Evolutionary conservation across 2,888 invertebrate genomes (phyloP).

Genomic region (Drosophila basisetae): DNA sequence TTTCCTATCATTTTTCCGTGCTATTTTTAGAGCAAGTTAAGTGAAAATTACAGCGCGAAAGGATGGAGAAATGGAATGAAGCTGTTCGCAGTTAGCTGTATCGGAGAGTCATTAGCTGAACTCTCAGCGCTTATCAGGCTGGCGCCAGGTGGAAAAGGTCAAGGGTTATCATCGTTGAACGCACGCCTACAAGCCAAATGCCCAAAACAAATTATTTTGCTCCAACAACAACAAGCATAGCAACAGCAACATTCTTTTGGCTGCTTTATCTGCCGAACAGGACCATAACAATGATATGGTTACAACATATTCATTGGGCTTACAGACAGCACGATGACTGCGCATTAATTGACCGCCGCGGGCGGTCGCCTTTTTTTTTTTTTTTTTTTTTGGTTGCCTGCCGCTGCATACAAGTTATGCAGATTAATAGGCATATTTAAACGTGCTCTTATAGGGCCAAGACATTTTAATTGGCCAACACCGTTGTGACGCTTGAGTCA

Average conservation of each 20-base stretch:
- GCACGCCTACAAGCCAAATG: conserved; percentile 54
- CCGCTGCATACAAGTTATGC: conserved; percentile 62
- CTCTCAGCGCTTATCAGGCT: conserved; percentile 55
- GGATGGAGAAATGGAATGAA: conserved; percentile 47
- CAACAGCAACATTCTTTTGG: conserved; percentile 41
- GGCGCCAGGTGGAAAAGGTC: conserved; percentile 68
- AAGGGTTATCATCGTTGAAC: conserved; percentile 24
- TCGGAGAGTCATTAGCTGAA: conserved; percentile 59
- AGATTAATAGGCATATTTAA: conserved; percentile 61
- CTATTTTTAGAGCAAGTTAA: conserved; percentile 65
- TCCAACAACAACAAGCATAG: conserved; percentile 3
- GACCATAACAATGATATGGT: conserved; percentile 76
- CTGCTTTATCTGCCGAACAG: conserved; percentile 65
- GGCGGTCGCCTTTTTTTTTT: conserved; percentile 54
- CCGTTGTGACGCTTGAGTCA: conserved; percentile 45
- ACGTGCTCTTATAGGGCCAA: conserved; percentile 44
- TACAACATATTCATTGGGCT: conserved; percentile 67
- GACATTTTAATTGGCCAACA: conserved; percentile 61
- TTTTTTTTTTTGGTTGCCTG: not conserved
- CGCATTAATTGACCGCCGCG: conserved; percentile 65
- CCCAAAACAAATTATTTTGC: conserved; percentile 34
- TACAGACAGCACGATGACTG: conserved; percentile 27
- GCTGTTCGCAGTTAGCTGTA: conserved; percentile 52
- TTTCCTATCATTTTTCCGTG: conserved; percentile 55
- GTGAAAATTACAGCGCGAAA: conserved; percentile 64